Base-by-base conservation (phyloP, 2,888 invertebrate species). In the Melikaiella ostensackeni region DNA sequence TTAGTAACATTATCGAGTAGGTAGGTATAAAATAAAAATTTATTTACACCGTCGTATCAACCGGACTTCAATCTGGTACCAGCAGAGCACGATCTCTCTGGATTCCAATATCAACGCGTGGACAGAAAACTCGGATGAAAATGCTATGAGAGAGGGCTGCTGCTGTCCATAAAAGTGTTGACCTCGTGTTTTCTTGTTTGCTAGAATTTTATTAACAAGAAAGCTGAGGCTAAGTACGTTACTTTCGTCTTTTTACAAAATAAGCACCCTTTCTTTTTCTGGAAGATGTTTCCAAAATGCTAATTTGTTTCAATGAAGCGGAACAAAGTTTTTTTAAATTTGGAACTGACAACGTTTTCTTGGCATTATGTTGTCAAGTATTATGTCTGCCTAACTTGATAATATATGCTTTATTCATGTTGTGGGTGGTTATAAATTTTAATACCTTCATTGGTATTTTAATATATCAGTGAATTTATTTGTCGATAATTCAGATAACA, bases 11-110 rank as follows among this genome's bases (percentile, higher is more conserved):
- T 46, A 30, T 33, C 50, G 46, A 66, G 46, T 46, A 27, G 42
- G 46, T 66, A 66, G 38, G 16, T 50, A 70, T 70, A 70, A 70
- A 70, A 70, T 70, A 70, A 70, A 70, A 70, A 70, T 50, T 70
- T 70, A 70, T 70, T 70, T 70, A 70, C 50, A 66, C 66, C 46
- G 19, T 46, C 46, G 46, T 66, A 24, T 24, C 42, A 66, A 50
- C 70, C 30, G 30, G 50, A 70, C 30, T 50, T 70, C n/a, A 70
- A 50, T 46, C 42, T 70, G 30, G 70, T 50, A 70, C 70, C 50
- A 50, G 70, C 27, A 27, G 50, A 70, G 50, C 3, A 46, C 16
- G 30, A 50, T 46, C 30, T 46, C 27, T 19, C 16, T 66, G 64
- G 13, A 46, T 66, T 70, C 50, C 50, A 70, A 70, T 70, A 70